These are phyloP conservation scores for Anoplolepis gracilipes DNA, from an alignment of 1,140 invertebrate species.

Conservation along the genomic window DNA sequence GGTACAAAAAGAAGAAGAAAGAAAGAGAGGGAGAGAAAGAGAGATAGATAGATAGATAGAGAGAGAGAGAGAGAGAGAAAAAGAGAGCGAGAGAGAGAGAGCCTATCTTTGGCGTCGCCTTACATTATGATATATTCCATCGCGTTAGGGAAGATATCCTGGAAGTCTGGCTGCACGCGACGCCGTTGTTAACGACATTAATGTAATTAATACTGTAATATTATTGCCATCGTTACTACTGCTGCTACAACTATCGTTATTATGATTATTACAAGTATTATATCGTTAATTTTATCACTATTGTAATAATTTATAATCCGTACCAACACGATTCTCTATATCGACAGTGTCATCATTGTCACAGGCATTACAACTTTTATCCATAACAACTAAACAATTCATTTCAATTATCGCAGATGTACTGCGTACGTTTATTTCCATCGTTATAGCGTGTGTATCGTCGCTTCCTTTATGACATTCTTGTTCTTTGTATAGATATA, in stretches of 20 bases:
- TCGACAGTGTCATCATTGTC: slow-evolving; percentile 66
- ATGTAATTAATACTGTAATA: slow-evolving; percentile 83
- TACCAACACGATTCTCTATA: slow-evolving; percentile 68
- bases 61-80: slow-evolving; percentile 58
- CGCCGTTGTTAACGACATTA: slow-evolving; percentile 78
- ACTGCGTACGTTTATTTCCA: slow-evolving; percentile 22
- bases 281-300: slow-evolving; percentile 77
- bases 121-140: slow-evolving; percentile 68
- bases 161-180: slow-evolving; percentile 71
- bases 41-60: no score
- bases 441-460: background rate
- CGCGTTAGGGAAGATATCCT: slow-evolving; percentile 53
- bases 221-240: slow-evolving; percentile 81
- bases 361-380: slow-evolving; percentile 63
- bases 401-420: background rate
- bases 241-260: slow-evolving; percentile 76
- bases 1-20: slow-evolving; percentile 44
- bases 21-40: slow-evolving; percentile 55
- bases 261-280: slow-evolving; percentile 80
- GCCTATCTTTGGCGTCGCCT: slow-evolving; percentile 60
- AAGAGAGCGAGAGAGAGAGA: background rate
- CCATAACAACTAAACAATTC: slow-evolving; percentile 39
- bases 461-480: background rate
- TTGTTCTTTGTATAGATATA: background rate
- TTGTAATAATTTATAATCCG: slow-evolving; percentile 76